phyloP scores from a whole-genome alignment of 2,113 vertebrate genomes.

The Thalassarche chlororhynchos region DNA sequence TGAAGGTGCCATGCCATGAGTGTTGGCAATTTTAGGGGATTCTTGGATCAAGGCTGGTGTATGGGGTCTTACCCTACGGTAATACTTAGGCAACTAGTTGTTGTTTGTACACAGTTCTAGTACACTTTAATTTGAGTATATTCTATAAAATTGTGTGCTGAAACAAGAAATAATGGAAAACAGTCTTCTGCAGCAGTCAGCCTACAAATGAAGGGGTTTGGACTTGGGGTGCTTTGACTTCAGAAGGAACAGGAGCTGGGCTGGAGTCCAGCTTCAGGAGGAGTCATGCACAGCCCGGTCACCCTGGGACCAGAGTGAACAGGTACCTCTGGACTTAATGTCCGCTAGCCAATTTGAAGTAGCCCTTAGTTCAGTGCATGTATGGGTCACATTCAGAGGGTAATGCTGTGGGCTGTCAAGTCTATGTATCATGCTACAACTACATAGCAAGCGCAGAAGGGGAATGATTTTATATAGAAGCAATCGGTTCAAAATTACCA shows the following conservation, averaged over 20 bases:
- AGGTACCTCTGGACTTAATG: not conserved
- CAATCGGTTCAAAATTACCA: not conserved
- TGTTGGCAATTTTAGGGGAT: not conserved
- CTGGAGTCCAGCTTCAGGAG: not conserved
- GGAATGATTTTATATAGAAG: not conserved
- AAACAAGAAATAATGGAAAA: not conserved
- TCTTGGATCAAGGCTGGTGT: not conserved
- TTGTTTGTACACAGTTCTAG: not conserved
- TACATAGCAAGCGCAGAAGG: not conserved
- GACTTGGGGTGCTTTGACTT: not conserved
- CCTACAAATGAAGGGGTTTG: not conserved
- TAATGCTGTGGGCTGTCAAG: not conserved
- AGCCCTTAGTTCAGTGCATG: not conserved
- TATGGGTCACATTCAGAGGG: too few relatives aligned
- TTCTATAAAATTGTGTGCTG: not conserved
- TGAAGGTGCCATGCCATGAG: fast-evolving
- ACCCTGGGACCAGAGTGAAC: not conserved
- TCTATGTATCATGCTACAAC: not conserved
- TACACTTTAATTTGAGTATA: not conserved
- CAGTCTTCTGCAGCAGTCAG: not conserved
- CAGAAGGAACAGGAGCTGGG: not conserved
- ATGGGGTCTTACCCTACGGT: not conserved
- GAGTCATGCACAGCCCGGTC: not conserved
- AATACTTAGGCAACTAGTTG: not conserved
- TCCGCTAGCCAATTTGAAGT: not conserved